Evolutionary conservation across 2,113 vertebrate species (phyloP).

Genomic region (Oryctolagus cuniculus): mOryCun1.1 NC_091441.1:41718001-41718500

Average conservation of each 20-base stretch:
- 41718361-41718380: constrained; percentile 82
- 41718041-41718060: background rate
- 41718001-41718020: background rate
- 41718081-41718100: background rate
- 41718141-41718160: background rate
- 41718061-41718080: background rate
- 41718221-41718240: background rate
- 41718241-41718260: constrained; percentile 2
- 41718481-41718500: constrained; percentile 93
- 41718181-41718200: background rate
- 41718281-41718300: constrained; percentile 84
- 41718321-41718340: constrained; percentile 81
- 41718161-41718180: background rate
- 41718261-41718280: constrained; percentile 9
- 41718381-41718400: constrained; percentile 77
- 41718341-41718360: constrained; percentile 75
- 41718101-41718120: background rate
- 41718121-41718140: background rate
- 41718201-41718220: background rate
- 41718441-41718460: constrained; percentile 89
- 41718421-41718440: constrained; percentile 87
- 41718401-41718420: constrained; percentile 81
- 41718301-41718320: constrained; percentile 80
- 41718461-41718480: constrained; percentile 92
- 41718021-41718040: background rate